Percentiles rank a stretch among this genome's conserved stretches.
Evolutionary conservation across 2,113 vertebrate species (phyloP).

Genomic region (Oreochromis spilurus): DNA sequence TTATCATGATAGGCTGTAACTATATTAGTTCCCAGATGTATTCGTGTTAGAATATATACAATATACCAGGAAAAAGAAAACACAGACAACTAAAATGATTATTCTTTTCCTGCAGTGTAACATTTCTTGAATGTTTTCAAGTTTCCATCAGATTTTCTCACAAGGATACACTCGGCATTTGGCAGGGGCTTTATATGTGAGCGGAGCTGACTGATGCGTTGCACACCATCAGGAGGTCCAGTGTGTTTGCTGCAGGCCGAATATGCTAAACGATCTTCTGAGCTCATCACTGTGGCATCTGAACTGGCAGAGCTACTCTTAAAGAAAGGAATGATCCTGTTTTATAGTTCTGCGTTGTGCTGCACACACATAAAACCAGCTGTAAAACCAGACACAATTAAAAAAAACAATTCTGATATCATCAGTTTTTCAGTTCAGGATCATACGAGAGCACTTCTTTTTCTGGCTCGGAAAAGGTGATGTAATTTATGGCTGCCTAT

Average conservation of each 20-base stretch:
- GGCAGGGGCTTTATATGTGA: background rate
- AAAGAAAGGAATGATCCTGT: background rate
- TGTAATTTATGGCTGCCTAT: background rate
- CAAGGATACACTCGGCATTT: background rate
- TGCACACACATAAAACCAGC: background rate
- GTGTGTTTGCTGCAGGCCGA: conserved; percentile 21
- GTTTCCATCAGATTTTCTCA: background rate
- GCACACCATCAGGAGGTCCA: conserved; percentile 14
- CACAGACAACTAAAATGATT: background rate
- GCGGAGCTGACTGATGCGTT: background rate
- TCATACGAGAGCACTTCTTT: background rate
- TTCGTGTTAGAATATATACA: background rate
- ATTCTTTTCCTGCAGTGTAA: background rate
- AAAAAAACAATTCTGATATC: background rate
- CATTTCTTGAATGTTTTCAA: background rate
- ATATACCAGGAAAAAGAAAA: background rate
- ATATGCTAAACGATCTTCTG: conserved; percentile 9
- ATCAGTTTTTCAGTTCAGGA: background rate
- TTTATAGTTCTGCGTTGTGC: background rate
- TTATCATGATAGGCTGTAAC: background rate
- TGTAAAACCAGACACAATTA: background rate
- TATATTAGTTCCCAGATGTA: background rate
- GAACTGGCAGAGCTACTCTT: background rate
- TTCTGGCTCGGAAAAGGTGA: background rate
- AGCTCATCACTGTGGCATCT: background rate